A percentile compares a stretch with the other conserved stretches of the same genome.
Evolutionary conservation across 2,113 vertebrate species (phyloP).

Genomic region (Halcyon senegalensis): DNA sequence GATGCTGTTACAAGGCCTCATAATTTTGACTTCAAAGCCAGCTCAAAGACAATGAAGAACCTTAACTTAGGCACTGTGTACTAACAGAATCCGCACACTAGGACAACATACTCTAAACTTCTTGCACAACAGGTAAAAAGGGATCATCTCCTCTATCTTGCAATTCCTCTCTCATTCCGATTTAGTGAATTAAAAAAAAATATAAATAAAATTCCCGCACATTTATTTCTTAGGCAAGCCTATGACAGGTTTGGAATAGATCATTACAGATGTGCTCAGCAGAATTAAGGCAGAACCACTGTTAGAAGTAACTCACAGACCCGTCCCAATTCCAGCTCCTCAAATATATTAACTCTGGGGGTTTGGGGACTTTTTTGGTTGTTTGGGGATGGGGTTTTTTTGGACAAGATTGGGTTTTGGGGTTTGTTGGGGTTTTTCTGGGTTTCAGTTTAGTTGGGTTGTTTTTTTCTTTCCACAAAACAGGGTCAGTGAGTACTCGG

Average conservation of each 20-base stretch:
- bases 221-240: neutral
- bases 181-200: neutral
- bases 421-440: neutral
- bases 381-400: neutral
- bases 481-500: neutral
- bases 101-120: neutral
- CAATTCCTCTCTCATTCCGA: neutral
- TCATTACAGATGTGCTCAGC: fast-evolving
- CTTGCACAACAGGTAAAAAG: neutral
- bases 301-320: neutral
- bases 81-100: neutral
- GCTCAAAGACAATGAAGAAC: neutral
- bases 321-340: neutral
- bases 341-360: neutral
- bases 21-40: neutral
- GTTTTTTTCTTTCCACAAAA: neutral
- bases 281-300: neutral
- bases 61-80: neutral
- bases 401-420: neutral
- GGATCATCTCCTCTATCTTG: neutral
- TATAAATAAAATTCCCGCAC: neutral
- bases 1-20: neutral
- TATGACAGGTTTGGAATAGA: neutral
- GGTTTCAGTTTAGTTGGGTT: too few relatives aligned
- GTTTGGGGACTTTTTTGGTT: neutral